Evolutionary conservation across 2,797 vertebrate species (phyloP).

Genomic region (Channa striata): DNA sequence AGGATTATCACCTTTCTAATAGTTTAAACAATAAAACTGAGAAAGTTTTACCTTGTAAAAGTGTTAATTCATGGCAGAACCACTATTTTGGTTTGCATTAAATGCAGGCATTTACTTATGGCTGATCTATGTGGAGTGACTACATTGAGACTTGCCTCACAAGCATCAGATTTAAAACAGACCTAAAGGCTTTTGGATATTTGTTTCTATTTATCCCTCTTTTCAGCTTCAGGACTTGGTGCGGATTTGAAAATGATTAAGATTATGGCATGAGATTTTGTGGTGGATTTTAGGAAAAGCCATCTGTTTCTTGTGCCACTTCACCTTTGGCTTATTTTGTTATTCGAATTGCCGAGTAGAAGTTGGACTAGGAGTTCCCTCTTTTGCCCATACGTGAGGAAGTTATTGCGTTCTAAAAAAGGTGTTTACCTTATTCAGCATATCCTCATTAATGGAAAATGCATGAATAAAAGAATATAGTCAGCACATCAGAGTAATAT

Average conservation of each 20-base stretch:
- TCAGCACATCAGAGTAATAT: neutral
- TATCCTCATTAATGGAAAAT: neutral
- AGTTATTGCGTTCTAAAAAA: neutral
- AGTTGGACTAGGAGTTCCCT: neutral
- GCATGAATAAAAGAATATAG: neutral
- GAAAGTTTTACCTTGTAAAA: too few species aligned
- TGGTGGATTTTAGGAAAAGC: slow-evolving; percentile 50
- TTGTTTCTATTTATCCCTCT: slow-evolving; percentile 65
- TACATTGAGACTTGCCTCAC: slow-evolving; percentile 11
- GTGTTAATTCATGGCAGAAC: too few species aligned
- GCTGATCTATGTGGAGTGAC: neutral
- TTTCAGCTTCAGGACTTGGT: slow-evolving; percentile 50
- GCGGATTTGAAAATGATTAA: slow-evolving; percentile 62
- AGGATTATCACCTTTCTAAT: too few species aligned
- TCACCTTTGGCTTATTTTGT: neutral
- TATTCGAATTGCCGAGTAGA: neutral
- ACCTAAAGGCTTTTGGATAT: slow-evolving; percentile 54
- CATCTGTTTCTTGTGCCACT: slow-evolving; percentile 53
- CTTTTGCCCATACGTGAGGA: neutral
- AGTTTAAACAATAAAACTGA: too few species aligned
- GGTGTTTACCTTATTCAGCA: neutral
- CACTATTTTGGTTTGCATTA: too few species aligned
- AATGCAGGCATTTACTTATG: too few species aligned
- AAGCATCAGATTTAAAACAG: too few species aligned
- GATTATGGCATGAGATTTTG: slow-evolving; percentile 61